A percentile compares a stretch with the other conserved stretches of the same genome.
Evolutionary conservation across 2,113 vertebrate genomes (phyloP).

Genomic region (Theropithecus gelada): DNA sequence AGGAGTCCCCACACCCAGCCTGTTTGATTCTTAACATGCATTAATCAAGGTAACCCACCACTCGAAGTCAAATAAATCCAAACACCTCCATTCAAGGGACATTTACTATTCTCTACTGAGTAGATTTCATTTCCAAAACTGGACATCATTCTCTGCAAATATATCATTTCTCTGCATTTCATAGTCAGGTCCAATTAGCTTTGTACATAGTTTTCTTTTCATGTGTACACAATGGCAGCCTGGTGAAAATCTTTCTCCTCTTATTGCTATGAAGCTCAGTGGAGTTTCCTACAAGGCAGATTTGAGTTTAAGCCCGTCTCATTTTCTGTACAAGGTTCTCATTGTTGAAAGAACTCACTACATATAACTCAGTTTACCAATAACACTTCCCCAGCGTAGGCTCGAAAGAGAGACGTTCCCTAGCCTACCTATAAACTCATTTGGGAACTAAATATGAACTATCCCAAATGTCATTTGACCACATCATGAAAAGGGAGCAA

Average conservation of each 20-base stretch:
- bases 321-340: background rate
- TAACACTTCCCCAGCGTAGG: background rate
- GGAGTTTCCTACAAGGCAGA: background rate
- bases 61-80: background rate
- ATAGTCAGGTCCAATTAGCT: background rate
- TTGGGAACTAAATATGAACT: background rate
- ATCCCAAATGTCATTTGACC: background rate
- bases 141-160: background rate
- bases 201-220: constrained; percentile 1
- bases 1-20: no score
- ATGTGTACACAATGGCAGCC: background rate
- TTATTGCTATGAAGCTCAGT: background rate
- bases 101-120: background rate
- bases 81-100: background rate
- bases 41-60: background rate
- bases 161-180: background rate
- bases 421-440: background rate
- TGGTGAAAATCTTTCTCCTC: background rate
- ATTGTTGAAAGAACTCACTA: background rate
- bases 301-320: background rate
- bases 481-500: background rate
- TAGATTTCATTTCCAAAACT: background rate
- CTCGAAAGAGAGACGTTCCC: background rate
- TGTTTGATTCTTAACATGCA: background rate
- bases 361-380: background rate